These are phyloP conservation scores for Parnassius smintheus DNA, from an alignment of 2,888 invertebrate species.

Conservation along the genomic window DNA sequence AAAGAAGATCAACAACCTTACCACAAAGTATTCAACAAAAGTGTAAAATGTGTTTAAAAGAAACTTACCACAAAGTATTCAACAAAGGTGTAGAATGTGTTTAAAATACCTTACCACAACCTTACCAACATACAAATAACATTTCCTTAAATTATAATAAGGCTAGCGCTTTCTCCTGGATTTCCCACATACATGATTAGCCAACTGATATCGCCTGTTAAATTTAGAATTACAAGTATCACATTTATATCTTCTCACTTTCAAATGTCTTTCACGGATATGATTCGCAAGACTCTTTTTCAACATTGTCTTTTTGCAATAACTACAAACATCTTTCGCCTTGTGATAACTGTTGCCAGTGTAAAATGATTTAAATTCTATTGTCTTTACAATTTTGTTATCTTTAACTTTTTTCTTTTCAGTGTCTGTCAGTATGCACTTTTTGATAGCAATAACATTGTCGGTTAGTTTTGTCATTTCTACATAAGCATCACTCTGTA, in stretches of 20 bases:
- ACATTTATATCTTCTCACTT: constrained; percentile 2
- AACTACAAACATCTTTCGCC: constrained; percentile 1
- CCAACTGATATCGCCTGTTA: not conserved
- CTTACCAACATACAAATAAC: too few relatives aligned
- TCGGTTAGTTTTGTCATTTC: constrained; percentile 16
- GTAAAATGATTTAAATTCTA: not conserved
- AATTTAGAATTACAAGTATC: constrained; percentile 3
- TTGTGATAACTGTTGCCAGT: not conserved
- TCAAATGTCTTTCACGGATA: constrained; percentile 7
- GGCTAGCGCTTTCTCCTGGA: not conserved
- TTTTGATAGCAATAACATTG: constrained; percentile 14
- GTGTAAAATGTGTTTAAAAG: too few relatives aligned
- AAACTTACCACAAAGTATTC: too few relatives aligned
- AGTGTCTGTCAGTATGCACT: not conserved
- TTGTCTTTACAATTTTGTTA: not conserved
- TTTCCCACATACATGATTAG: constrained; percentile 4
- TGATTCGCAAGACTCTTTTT: constrained; percentile 7
- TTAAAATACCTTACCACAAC: too few relatives aligned
- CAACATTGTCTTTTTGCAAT: constrained; percentile 15
- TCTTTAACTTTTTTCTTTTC: not conserved
- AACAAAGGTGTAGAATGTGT: too few relatives aligned
- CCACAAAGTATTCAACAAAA: too few relatives aligned
- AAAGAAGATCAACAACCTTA: too few relatives aligned
- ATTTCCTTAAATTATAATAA: not conserved
- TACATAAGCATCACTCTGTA: not conserved